These are phyloP conservation scores for Oreochromis mossambicus DNA, from an alignment of 2,797 vertebrate species.

Conservation along the genomic window DNA sequence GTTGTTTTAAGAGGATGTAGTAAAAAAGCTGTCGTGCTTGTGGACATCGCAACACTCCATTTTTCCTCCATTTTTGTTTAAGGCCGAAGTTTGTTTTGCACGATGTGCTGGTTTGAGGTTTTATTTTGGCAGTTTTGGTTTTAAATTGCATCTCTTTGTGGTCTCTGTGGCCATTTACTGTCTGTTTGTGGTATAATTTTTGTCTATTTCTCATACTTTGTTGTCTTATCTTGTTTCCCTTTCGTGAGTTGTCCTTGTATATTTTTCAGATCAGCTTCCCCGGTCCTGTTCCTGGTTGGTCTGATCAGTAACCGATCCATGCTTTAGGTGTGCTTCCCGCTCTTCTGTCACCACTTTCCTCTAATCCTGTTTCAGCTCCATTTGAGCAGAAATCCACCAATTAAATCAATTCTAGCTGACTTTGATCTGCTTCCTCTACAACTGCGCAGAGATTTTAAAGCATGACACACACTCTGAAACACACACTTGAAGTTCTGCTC, in stretches of 20 bases:
- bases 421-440: conserved; percentile 17
- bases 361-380: not conserved
- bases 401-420: not conserved
- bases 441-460: not conserved
- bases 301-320: not conserved
- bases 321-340: not conserved
- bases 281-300: not conserved
- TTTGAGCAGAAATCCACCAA: not conserved
- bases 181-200: not conserved
- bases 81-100: not conserved
- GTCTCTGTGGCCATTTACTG: not conserved
- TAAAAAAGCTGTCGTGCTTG: not conserved
- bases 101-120: not conserved
- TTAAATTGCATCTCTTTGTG: not conserved
- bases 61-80: not conserved
- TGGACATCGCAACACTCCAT: not conserved
- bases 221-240: not conserved
- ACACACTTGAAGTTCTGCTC: not conserved
- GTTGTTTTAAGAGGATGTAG: not conserved
- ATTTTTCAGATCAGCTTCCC: not conserved
- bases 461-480: not conserved
- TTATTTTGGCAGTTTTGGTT: not conserved
- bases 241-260: not conserved
- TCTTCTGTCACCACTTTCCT: not conserved
- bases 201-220: not conserved